A percentile compares a stretch with the other conserved stretches of the same genome.
phyloP scores from a whole-genome alignment of 2,113 vertebrate genomes.

The Rostratula benghalensis region DNA sequence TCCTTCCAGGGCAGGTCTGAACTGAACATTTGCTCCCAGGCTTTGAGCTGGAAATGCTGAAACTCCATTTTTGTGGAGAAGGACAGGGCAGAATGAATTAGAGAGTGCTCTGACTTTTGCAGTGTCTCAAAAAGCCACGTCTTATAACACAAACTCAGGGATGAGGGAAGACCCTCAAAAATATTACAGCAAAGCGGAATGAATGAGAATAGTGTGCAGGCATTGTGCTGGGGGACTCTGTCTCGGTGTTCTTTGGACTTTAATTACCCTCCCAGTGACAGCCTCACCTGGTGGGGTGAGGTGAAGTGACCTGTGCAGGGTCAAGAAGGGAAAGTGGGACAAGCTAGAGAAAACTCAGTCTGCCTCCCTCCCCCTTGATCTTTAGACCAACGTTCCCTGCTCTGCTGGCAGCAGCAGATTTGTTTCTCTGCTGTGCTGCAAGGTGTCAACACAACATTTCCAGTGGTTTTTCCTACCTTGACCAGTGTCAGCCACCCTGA shows the following conservation, averaged over 20 bases:
- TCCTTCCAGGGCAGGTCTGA: not conserved
- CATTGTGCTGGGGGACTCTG: not conserved
- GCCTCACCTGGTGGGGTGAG: not conserved
- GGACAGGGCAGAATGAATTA: not conserved
- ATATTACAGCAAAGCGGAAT: not conserved
- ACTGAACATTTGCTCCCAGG: not conserved
- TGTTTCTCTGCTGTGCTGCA: not conserved
- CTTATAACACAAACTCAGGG: not conserved
- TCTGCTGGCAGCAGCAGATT: not conserved
- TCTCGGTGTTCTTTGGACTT: not conserved
- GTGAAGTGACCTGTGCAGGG: not conserved
- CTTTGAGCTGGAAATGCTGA: not conserved
- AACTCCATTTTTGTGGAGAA: not conserved
- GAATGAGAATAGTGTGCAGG: not conserved
- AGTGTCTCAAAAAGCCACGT: not conserved
- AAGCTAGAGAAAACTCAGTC: not conserved
- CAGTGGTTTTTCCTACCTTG: not conserved
- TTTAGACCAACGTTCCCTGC: not conserved
- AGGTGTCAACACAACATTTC: not conserved
- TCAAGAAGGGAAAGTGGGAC: not conserved
- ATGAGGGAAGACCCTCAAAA: not conserved
- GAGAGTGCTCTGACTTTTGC: not conserved
- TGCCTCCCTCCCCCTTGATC: not conserved
- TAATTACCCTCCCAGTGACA: not conserved
- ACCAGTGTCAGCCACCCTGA: not conserved